A percentile compares a stretch with the other conserved stretches of the same genome.
These are phyloP conservation scores for Struthio camelus DNA, from an alignment of 2,113 vertebrate species.

Conservation along the genomic window DNA sequence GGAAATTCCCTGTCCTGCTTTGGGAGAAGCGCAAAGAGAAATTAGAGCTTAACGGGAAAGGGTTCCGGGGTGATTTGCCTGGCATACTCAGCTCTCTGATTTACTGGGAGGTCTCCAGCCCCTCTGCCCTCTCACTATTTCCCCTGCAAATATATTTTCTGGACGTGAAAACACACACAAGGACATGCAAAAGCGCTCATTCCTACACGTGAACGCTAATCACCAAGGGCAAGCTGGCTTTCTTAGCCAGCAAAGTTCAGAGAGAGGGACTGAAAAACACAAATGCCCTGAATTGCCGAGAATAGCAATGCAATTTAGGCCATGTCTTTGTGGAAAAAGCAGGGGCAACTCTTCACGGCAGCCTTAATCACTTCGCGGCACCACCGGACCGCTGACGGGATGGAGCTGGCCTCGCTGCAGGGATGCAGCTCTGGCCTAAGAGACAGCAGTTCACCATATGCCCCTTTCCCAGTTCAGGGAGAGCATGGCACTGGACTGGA, in stretches of 20 bases:
- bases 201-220: background rate
- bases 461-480: background rate
- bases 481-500: too few relatives aligned
- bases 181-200: background rate
- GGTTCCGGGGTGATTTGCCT: background rate
- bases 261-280: background rate
- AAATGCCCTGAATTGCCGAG: background rate
- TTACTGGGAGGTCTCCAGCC: background rate
- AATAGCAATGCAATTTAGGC: conserved; percentile 48
- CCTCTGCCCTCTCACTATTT: background rate
- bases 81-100: background rate
- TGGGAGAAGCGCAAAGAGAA: background rate
- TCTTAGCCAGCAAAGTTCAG: background rate
- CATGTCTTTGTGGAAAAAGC: background rate
- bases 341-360: fast-evolving
- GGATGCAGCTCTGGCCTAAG: background rate
- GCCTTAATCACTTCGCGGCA: background rate
- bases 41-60: fast-evolving
- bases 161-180: background rate
- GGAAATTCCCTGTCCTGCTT: background rate
- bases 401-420: fast-evolving
- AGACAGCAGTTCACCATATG: background rate
- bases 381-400: too few relatives aligned
- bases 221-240: conserved; percentile 13
- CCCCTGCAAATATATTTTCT: background rate